These are phyloP conservation scores for Echinops telfairi DNA, from an alignment of 2,113 vertebrate genomes.

Conservation along the genomic window DNA sequence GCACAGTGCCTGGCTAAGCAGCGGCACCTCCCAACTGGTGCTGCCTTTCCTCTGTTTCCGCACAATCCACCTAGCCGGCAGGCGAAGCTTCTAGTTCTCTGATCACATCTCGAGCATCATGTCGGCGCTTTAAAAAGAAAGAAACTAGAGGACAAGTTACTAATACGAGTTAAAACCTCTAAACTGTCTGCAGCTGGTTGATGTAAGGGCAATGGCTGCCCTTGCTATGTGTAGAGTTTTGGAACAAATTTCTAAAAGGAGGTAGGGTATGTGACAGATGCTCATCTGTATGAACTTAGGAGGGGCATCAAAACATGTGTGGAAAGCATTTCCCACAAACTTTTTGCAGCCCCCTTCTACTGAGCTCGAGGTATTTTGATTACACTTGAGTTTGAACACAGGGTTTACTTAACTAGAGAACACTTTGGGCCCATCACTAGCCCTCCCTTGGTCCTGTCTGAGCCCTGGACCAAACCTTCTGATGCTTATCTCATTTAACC, in stretches of 20 bases:
- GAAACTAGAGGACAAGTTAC: conserved; percentile 41
- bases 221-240: conserved; percentile 4
- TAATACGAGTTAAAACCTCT: conserved; percentile 24
- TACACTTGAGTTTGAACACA: neutral
- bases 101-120: conserved; percentile 13
- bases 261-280: neutral
- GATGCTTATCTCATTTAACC: conserved; percentile 58
- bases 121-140: neutral
- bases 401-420: conserved; percentile 17
- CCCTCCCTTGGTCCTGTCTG: neutral
- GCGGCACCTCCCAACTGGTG: neutral
- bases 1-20: neutral
- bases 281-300: neutral
- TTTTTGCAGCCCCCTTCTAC: neutral
- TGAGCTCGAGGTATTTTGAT: neutral
- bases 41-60: conserved; percentile 11
- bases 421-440: conserved; percentile 1
- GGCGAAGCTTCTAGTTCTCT: neutral
- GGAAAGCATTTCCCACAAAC: too few relatives aligned
- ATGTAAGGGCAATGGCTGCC: neutral
- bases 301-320: too few relatives aligned
- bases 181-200: conserved; percentile 28
- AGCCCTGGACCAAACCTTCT: conserved; percentile 17
- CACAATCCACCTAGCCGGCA: neutral
- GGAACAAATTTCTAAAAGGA: conserved; percentile 14